These are phyloP conservation scores for Cryptus armator DNA, from an alignment of 2,888 invertebrate genomes.

Conservation along the genomic window DNA sequence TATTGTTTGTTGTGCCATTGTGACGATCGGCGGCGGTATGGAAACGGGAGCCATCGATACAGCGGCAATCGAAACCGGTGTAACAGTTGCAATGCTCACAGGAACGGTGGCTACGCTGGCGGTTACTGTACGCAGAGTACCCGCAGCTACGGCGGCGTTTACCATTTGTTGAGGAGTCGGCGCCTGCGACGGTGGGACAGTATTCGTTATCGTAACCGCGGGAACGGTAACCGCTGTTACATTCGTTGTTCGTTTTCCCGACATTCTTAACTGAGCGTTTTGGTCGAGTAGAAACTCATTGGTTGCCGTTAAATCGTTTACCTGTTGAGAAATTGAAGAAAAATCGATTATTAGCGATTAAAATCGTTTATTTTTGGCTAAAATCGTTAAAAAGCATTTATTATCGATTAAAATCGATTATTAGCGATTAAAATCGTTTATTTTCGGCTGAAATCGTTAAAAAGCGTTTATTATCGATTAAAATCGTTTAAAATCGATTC, in stretches of 20 bases:
- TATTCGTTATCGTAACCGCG: constrained; percentile 87
- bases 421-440: not conserved
- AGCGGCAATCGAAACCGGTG: constrained; percentile 87
- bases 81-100: constrained; percentile 88
- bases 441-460: too few species aligned
- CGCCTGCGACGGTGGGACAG: constrained; percentile 86
- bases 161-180: constrained; percentile 85
- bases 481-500: constrained; percentile 53
- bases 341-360: constrained; percentile 56
- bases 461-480: too few species aligned
- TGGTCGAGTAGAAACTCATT: constrained; percentile 93
- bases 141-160: constrained; percentile 84
- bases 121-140: constrained; percentile 86
- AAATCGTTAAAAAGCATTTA: too few species aligned
- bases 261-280: constrained; percentile 90
- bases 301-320: constrained; percentile 90
- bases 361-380: not conserved
- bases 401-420: constrained; percentile 53
- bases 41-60: constrained; percentile 87
- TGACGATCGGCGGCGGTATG: constrained; percentile 87
- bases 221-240: constrained; percentile 87
- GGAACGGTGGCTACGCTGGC: constrained; percentile 88
- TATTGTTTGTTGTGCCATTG: constrained; percentile 86
- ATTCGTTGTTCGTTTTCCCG: constrained; percentile 86
- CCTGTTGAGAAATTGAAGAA: constrained; percentile 81